A percentile compares a stretch with the other conserved stretches of the same genome.
These are phyloP conservation scores for Trisateles emortualis DNA, from an alignment of 2,888 invertebrate genomes.

Conservation along the genomic window DNA sequence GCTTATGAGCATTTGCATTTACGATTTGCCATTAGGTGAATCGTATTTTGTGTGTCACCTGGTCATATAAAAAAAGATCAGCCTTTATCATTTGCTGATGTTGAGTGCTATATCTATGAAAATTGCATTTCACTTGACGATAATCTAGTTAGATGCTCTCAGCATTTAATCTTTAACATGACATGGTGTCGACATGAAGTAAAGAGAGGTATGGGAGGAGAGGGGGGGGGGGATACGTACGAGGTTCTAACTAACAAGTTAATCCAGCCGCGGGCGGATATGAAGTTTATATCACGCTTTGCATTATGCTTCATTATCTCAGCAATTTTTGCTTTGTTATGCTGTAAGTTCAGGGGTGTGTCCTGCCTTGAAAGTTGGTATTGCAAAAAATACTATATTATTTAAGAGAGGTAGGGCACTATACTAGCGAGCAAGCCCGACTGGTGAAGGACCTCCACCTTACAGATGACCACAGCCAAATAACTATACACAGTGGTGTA, in stretches of 20 bases:
- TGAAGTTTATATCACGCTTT: constrained; percentile 82
- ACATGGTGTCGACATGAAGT: constrained; percentile 46
- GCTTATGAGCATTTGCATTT: too few relatives aligned
- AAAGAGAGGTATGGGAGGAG: constrained; percentile 21
- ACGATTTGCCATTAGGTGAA: too few relatives aligned
- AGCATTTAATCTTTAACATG: constrained; percentile 37
- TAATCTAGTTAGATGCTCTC: constrained; percentile 5
- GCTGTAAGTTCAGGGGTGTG: constrained; percentile 62
- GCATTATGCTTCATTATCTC: constrained; percentile 83
- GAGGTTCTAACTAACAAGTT: constrained; percentile 76
- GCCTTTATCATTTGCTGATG: too few relatives aligned
- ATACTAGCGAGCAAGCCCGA: too few relatives aligned
- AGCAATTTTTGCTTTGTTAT: constrained; percentile 81
- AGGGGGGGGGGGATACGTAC: too few relatives aligned
- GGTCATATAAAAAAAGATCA: too few relatives aligned
- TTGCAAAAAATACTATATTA: constrained; percentile 1
- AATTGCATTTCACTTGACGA: background rate
- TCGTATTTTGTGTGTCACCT: too few relatives aligned
- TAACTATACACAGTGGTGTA: too few relatives aligned
- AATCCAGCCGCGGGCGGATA: constrained; percentile 78
- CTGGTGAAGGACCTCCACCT: too few relatives aligned
- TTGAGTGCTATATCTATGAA: background rate
- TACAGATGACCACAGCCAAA: too few relatives aligned
- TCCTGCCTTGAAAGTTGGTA: constrained; percentile 1
- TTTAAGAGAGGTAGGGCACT: too few relatives aligned